Conservation (phyloP, 30 jellyfish, hydroid and myxozoan species). For the Sanderia malayensis region DNA sequence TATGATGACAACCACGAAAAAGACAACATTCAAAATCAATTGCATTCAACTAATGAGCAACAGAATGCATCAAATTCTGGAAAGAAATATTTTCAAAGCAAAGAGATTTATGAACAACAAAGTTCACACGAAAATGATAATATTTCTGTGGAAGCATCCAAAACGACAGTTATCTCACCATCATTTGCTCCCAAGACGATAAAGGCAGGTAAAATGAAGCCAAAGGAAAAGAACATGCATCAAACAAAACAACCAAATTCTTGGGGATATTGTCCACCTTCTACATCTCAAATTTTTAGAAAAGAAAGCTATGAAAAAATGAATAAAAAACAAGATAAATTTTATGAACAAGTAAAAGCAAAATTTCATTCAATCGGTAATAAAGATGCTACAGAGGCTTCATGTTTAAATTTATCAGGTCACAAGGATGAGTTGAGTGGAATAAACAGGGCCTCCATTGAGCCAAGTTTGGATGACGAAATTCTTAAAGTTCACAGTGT, state of each 20-base stretch:
- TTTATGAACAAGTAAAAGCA: constrained; percentile 78
- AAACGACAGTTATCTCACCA: neutral
- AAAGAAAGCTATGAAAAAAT: constrained; percentile 58
- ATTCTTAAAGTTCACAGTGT: constrained; percentile 52
- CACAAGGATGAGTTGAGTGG: neutral
- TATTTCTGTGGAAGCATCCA: neutral
- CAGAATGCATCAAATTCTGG: no score
- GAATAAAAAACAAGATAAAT: constrained; percentile 76
- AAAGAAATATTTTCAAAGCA: no score
- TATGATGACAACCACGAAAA: constrained; percentile 21
- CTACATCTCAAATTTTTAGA: constrained; percentile 50
- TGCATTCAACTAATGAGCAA: neutral
- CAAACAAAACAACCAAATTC: constrained; percentile 5
- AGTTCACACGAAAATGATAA: neutral
- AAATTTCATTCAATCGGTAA: constrained; percentile 39
- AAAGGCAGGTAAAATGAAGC: neutral
- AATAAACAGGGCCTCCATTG: neutral
- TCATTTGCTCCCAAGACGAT: no score
- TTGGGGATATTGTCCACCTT: constrained; percentile 87
- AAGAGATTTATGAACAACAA: neutral
- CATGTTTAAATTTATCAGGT: constrained; percentile 13
- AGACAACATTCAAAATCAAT: neutral
- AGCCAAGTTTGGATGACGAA: constrained; percentile 4
- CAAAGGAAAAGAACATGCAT: neutral
- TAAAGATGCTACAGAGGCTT: neutral